These are phyloP conservation scores for Tetraodon nigroviridis DNA, from an alignment of 2,113 vertebrate species.

Conservation along the genomic window DNA sequence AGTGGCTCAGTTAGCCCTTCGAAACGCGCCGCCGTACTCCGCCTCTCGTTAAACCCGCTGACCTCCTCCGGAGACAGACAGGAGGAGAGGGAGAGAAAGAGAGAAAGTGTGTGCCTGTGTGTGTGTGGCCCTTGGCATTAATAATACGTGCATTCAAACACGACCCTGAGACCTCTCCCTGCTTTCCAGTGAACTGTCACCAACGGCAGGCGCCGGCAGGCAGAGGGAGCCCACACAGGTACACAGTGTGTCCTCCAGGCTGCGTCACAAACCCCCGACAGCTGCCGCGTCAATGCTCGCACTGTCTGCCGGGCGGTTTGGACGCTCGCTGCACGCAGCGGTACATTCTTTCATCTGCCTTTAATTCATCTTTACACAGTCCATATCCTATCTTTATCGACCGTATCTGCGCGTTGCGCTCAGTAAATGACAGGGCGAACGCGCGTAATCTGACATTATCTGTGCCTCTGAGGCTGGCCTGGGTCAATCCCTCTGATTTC, in stretches of 20 bases:
- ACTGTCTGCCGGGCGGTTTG: slow-evolving; percentile 1
- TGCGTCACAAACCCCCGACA: slow-evolving; percentile 5
- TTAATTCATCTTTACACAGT: slow-evolving; percentile 9
- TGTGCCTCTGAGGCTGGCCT: slow-evolving; percentile 23
- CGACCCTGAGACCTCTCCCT: slow-evolving; percentile 26
- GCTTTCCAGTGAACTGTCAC: slow-evolving; percentile 40
- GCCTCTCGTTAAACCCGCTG: slow-evolving; percentile 63
- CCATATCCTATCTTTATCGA: slow-evolving; percentile 20
- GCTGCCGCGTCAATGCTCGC: slow-evolving; percentile 8
- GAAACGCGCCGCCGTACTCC: slow-evolving; percentile 57
- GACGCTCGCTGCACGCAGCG: not conserved
- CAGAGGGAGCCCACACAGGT: slow-evolving; percentile 13
- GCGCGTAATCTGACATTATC: slow-evolving; percentile 28
- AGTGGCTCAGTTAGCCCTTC: slow-evolving; percentile 46
- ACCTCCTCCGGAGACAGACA: slow-evolving; percentile 35
- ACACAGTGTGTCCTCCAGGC: slow-evolving; percentile 8
- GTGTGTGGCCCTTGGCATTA: slow-evolving; percentile 46
- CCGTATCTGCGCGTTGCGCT: not conserved
- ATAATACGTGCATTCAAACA: slow-evolving; percentile 61
- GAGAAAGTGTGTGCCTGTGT: not conserved
- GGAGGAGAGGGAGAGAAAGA: slow-evolving; percentile 3
- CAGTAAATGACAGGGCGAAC: not conserved
- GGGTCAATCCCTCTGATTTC: slow-evolving; percentile 37
- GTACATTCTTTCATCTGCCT: slow-evolving; percentile 1
- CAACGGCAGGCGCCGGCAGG: slow-evolving; percentile 15